These are phyloP conservation scores for Leptinotarsa defecta DNA, from an alignment of 1,140 invertebrate genomes.

Conservation along the genomic window DNA sequence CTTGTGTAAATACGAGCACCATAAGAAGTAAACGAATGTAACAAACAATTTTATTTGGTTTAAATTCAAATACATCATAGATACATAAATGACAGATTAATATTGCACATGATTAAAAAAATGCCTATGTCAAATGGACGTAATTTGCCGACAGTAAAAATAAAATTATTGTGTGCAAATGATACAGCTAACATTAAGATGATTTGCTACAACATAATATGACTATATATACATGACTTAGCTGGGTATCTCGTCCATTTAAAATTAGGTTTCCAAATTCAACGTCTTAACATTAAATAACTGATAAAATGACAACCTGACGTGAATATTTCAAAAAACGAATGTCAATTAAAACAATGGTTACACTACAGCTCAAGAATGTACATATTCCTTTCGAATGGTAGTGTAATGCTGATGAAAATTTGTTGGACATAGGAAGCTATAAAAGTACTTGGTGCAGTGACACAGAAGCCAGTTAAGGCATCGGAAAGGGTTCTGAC, in stretches of 20 bases:
- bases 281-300: slow-evolving; percentile 31
- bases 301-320: slow-evolving; percentile 33
- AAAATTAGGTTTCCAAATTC: slow-evolving; percentile 35
- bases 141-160: slow-evolving; percentile 42
- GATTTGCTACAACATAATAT: slow-evolving; percentile 49
- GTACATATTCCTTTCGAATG: slow-evolving; percentile 28
- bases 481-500: slow-evolving; percentile 42
- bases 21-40: slow-evolving; percentile 36
- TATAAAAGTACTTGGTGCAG: slow-evolving; percentile 44
- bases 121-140: slow-evolving; percentile 54
- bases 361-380: slow-evolving; percentile 30
- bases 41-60: slow-evolving; percentile 58
- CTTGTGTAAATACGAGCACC: background rate
- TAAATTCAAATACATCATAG: slow-evolving; percentile 57
- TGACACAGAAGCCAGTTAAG: slow-evolving; percentile 49
- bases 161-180: slow-evolving; percentile 40
- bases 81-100: slow-evolving; percentile 56
- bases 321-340: slow-evolving; percentile 24
- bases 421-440: slow-evolving; percentile 37
- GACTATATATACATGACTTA: slow-evolving; percentile 50
- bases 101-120: slow-evolving; percentile 57
- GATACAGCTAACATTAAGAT: slow-evolving; percentile 44
- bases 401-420: slow-evolving; percentile 7
- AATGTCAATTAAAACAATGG: slow-evolving; percentile 22
- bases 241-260: slow-evolving; percentile 54